Percentiles rank a stretch among this genome's conserved stretches.
Evolutionary conservation across 2,113 vertebrate species (phyloP).

Genomic region (Merops nubicus): DNA sequence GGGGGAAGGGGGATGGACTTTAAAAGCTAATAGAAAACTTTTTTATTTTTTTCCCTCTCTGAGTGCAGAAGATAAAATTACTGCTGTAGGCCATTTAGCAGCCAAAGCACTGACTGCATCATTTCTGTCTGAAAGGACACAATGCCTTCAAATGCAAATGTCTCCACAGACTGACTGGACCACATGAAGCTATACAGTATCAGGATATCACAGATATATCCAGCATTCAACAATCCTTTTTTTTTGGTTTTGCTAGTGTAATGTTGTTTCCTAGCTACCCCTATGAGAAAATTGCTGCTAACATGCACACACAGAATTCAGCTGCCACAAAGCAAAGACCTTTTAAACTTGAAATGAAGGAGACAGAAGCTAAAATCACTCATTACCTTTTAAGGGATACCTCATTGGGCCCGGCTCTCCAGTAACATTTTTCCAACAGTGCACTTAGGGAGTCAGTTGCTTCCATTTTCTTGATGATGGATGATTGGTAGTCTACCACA

Average conservation of each 20-base stretch:
- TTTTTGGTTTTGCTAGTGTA: not conserved
- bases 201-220: not conserved
- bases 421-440: not conserved
- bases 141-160: not conserved
- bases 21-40: not conserved
- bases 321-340: not conserved
- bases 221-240: not conserved
- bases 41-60: not conserved
- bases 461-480: not conserved
- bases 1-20: not conserved
- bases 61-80: not conserved
- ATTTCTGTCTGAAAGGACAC: not conserved
- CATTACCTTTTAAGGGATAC: not conserved
- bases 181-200: not conserved
- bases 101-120: not conserved
- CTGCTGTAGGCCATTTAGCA: not conserved
- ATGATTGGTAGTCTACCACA: not conserved
- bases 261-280: not conserved
- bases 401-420: not conserved
- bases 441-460: not conserved
- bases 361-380: not conserved
- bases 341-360: not conserved
- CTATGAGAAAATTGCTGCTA: not conserved
- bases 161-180: not conserved
- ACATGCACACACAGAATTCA: not conserved